These are phyloP conservation scores for Rhadina sibilatrix DNA, from an alignment of 2,113 vertebrate species.

Conservation along the genomic window DNA sequence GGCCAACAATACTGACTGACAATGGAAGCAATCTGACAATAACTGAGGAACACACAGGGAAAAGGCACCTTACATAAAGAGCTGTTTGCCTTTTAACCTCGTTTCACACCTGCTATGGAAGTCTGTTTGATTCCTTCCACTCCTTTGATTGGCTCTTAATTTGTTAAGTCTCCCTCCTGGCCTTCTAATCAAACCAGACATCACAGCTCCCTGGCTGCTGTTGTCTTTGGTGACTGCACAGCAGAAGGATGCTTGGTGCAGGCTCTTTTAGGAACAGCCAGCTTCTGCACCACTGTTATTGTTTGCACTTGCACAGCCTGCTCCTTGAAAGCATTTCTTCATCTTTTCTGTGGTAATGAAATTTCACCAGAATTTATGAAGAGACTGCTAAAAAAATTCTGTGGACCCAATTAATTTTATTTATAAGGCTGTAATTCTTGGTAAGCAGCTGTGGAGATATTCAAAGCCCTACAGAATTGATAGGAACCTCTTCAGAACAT, in stretches of 20 bases:
- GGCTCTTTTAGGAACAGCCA: background rate
- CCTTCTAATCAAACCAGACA: background rate
- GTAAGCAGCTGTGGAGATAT: background rate
- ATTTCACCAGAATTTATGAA: background rate
- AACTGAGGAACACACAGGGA: background rate
- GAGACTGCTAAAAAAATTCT: background rate
- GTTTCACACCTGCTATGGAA: background rate
- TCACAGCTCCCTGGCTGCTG: background rate
- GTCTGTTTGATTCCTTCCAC: slow-evolving; percentile 3
- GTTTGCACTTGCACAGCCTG: background rate
- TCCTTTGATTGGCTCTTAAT: background rate
- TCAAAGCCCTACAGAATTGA: background rate
- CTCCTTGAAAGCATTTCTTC: background rate
- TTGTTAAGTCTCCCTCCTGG: background rate
- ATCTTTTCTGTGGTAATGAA: background rate
- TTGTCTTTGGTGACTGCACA: background rate
- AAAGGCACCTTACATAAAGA: background rate
- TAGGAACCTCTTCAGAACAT: background rate
- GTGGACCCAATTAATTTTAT: background rate
- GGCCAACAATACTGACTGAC: background rate
- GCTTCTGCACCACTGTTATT: background rate
- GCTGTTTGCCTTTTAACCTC: background rate
- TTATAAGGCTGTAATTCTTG: background rate
- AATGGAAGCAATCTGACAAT: background rate
- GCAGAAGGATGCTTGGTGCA: background rate